Evolutionary conservation across 1,140 invertebrate genomes (phyloP), one percentile per base, ranked within the genome.

Genomic region (Varroa destructor): DNA sequence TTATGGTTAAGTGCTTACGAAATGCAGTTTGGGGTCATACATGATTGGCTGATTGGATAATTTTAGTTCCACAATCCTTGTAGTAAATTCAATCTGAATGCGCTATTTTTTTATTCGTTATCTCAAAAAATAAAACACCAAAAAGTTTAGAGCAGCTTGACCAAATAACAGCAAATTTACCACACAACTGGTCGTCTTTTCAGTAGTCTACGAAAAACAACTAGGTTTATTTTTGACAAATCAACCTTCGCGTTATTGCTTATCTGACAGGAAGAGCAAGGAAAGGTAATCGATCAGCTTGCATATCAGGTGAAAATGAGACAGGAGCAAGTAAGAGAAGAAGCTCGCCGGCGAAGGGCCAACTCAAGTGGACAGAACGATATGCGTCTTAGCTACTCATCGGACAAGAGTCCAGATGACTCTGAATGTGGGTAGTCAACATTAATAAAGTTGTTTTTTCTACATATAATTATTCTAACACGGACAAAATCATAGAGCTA

Each of bases 321-420:
- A 43, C 83, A 87, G 76, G 85, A 87, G 76, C 85, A 84, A 14
- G 76, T 88, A 36, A 84, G 84, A 77, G 82, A 84, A 75, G 87
- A 87, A 74, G 79, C 81, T 1, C 79, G 80, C 72, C 81, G 79
- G 75, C 78, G 75, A 71, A 76, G 75, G 72, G 78, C 79, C 70
- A 72, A 74, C 55, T 74, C 37, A 70, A 64, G 36, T 36, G 74
- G 58, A 25, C 36, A 37, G 40, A 70, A 79, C 81, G 73, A 77
- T 75, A 5, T 70, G 73, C 73, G 58, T 55, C 72, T 70, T 8
- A 40, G 51, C 37, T 64, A 43, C 57, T 55, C 36, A 57, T 46
- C 71, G 14, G 70, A 74, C 10, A 40, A 36, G 43, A 74, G 64
- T 6, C 58, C 70, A 12, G 74, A 77, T 73, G 74, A 78, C 73